Conservation (phyloP, 2,888 invertebrate species). For the Molanna angustata region DNA sequence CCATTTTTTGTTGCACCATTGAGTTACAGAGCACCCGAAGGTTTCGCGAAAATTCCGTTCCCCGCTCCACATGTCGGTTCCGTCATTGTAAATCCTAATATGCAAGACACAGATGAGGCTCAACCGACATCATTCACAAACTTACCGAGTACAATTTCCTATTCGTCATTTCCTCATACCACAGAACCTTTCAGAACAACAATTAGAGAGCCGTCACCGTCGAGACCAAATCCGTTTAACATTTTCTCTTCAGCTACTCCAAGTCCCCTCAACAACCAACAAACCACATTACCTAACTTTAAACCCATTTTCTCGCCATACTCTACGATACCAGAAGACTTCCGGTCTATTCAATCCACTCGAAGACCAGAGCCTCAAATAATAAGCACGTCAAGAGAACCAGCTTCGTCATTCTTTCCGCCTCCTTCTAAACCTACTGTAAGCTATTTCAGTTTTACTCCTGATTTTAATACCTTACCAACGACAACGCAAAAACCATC, state of each 20-base stretch:
- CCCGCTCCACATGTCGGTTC: slow-evolving; percentile 86
- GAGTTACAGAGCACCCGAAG: slow-evolving; percentile 79
- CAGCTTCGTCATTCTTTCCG: slow-evolving; percentile 41
- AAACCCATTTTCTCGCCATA: slow-evolving; percentile 20
- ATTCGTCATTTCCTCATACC: slow-evolving; percentile 35
- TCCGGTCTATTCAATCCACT: slow-evolving; percentile 17
- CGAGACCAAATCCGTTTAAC: slow-evolving; percentile 23
- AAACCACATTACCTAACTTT: slow-evolving; percentile 17
- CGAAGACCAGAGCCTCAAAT: slow-evolving; percentile 27
- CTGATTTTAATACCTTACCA: slow-evolving; percentile 36
- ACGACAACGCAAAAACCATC: slow-evolving; percentile 35
- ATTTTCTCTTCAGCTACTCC: slow-evolving; percentile 28
- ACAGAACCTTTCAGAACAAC: slow-evolving; percentile 28
- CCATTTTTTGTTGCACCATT: slow-evolving; percentile 85
- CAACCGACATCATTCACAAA: slow-evolving; percentile 35
- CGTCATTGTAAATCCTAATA: slow-evolving; percentile 67
- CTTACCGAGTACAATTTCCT: slow-evolving; percentile 36
- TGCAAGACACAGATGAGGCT: slow-evolving; percentile 38
- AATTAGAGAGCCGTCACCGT: slow-evolving; percentile 11
- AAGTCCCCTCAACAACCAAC: slow-evolving; percentile 18
- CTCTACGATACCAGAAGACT: slow-evolving; percentile 14
- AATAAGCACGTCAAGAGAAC: slow-evolving; percentile 32
- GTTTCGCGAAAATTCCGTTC: slow-evolving; percentile 81
- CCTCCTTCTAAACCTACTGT: slow-evolving; percentile 44
- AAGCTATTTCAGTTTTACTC: slow-evolving; percentile 48